Evolutionary conservation across 2,888 invertebrate species (phyloP), one percentile per base, ranked within the genome.

Genomic region (Oxystoma pomonae): DNA sequence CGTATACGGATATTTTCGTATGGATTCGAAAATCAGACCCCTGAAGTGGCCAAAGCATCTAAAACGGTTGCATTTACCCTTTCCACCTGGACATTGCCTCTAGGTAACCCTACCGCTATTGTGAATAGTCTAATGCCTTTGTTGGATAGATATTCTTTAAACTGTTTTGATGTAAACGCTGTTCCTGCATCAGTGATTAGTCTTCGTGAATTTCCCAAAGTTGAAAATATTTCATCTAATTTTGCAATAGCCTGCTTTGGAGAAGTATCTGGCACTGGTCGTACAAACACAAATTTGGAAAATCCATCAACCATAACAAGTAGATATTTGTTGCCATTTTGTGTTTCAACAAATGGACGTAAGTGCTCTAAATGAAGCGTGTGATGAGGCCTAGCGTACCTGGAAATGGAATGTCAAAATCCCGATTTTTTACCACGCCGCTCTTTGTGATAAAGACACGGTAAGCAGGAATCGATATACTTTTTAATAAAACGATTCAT

Each of bases 141-240:
- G n/a, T 73, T 69, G 3, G 63, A 49, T 59, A 75, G 77, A 65
- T 74, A 77, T 9, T 66, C 61, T 62, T 70, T 62, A 60, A 80
- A 80, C 1, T 62, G 58, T n/a, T 70, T 63, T 1, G 76, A 74
- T 0, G 77, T 79, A 61, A 77, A 80, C 3, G 72, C 71, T 17
- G 73, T 72, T n/a, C 79, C 79, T 12, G 73, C 64, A 61, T 80
- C 79, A 1, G 73, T 72, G 16, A 80, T 73, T n/a, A 79, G 66
- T 19, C 75, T 62, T 1, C 61, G 66, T 16, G 75, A 72, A 20
- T 67, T 69, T 0, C 77, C 76, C 66, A 75, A 76, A 58, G 70
- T 59, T 9, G 64, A 59, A 57, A 74, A 68, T n/a, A 77, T 66
- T 53, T 74, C 68, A 57, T 68, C 18, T 9, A 79, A 56, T 12